phyloP scores from a whole-genome alignment of 2,888 invertebrate species.

The Papilio gigon region DNA sequence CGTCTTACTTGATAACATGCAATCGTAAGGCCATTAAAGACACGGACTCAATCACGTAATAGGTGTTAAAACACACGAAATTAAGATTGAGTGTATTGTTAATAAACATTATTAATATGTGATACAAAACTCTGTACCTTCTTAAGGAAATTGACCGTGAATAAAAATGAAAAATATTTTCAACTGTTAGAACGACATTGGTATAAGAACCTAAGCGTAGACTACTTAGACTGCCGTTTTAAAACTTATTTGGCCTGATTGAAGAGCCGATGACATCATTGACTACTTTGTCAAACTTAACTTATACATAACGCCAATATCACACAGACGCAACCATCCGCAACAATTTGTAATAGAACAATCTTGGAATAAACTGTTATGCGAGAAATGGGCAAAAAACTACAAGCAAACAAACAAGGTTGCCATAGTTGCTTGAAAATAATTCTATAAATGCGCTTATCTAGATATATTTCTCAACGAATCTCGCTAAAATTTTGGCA shows the following conservation, averaged over 20 bases:
- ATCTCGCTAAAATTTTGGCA: too few relatives aligned
- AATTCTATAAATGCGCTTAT: too few relatives aligned
- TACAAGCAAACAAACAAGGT: too few relatives aligned
- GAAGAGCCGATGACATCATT: background rate
- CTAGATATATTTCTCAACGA: too few relatives aligned
- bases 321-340: background rate
- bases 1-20: constrained; percentile 40
- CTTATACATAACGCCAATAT: background rate
- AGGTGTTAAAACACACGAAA: constrained; percentile 7
- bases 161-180: too few relatives aligned
- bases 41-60: constrained; percentile 13
- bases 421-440: too few relatives aligned
- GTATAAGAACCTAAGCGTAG: background rate
- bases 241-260: background rate
- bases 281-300: background rate
- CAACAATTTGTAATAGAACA: background rate
- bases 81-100: constrained; percentile 40
- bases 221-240: background rate
- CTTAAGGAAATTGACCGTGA: too few relatives aligned
- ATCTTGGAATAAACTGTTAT: too few relatives aligned
- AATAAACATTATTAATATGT: too few relatives aligned
- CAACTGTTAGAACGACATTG: background rate
- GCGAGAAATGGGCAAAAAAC: too few relatives aligned
- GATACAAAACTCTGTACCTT: too few relatives aligned
- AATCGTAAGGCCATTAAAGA: constrained; percentile 28